These are phyloP conservation scores for Sycobia sp. DNA, from an alignment of 1,140 invertebrate species.

Conservation along the genomic window DNA sequence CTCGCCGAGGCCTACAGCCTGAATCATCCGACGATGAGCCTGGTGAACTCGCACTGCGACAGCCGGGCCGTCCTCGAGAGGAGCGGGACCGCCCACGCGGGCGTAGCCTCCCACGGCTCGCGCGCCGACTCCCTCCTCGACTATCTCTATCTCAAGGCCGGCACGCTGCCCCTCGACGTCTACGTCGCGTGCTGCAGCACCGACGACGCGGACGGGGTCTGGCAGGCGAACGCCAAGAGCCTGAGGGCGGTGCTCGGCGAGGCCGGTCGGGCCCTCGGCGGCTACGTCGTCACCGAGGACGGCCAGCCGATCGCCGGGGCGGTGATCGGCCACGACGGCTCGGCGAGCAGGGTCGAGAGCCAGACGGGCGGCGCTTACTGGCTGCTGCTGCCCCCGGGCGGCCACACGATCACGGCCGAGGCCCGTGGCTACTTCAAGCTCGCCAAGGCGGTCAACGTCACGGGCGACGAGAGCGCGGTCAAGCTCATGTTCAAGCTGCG, in stretches of 20 bases:
- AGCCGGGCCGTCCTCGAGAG: slow-evolving; percentile 40
- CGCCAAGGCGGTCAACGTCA: slow-evolving; percentile 59
- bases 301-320: slow-evolving; percentile 67
- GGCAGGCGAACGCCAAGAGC: slow-evolving; percentile 50
- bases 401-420: slow-evolving; percentile 64
- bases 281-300: slow-evolving; percentile 64
- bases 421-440: slow-evolving; percentile 63
- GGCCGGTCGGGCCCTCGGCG: slow-evolving; percentile 53
- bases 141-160: slow-evolving; percentile 54
- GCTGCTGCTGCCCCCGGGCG: slow-evolving; percentile 63
- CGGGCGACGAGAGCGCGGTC: neutral
- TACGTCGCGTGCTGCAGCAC: slow-evolving; percentile 56
- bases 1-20: slow-evolving; percentile 46
- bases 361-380: slow-evolving; percentile 67
- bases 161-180: slow-evolving; percentile 52
- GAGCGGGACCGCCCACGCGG: slow-evolving; percentile 44
- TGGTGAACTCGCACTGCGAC: slow-evolving; percentile 38
- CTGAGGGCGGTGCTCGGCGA: slow-evolving; percentile 47
- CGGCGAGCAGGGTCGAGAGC: slow-evolving; percentile 55
- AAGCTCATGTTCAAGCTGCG: slow-evolving; percentile 71
- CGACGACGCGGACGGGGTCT: slow-evolving; percentile 44
- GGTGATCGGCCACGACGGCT: slow-evolving; percentile 60
- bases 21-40: slow-evolving; percentile 43
- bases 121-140: slow-evolving; percentile 50
- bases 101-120: slow-evolving; percentile 37